Evolutionary conservation across 2,113 vertebrate genomes (phyloP), one percentile per base, ranked within the genome.

Genomic region (mouse (Mus musculus)): DNA sequence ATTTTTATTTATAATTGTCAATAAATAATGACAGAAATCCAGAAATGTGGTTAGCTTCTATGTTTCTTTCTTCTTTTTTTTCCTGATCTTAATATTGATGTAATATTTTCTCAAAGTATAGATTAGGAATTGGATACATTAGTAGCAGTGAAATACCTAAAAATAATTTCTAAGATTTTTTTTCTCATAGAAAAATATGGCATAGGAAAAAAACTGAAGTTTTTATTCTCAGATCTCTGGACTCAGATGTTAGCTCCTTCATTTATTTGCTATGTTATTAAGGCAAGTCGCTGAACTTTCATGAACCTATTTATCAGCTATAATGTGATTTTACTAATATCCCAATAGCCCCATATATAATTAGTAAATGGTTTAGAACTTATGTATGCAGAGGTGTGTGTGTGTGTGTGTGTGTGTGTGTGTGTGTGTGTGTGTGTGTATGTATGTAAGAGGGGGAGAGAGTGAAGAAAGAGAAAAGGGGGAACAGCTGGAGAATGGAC

Each of bases 21-120:
- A 85, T 46, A 80, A 95, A 88, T 88, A 94, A 73, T 93, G 42
- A 95, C 42, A 42, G 42, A 75, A 88, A 94, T 69, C 10, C 73
- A 63, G 67, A 89, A 75, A n/a, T 63, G 93, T 71, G 9, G 20
- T 13, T 93, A 42, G 9, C 52, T 36, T 92, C 24, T 26, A 81
- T 56, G 36, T 93, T 94, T 89, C 6, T 56, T 65, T 84, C 17
- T 76, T 80, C 13, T 33, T 39, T 3, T 54, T 94, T 90, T 90
- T 72, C 33, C 61, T 30, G 84, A n/a, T 67, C 28, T 93, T n/a
- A 71, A 59, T 22, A 67, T 54, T 96, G 12, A 85, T 42, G 65
- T 72, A 17, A 24, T 49, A 39, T 59, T 93, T 91, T n/a, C 7
- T 67, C 30, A 67, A 82, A 89, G 65, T 76, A 1, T 42, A 89